Conservation (phyloP, 2,888 invertebrate species). For the Leucoma salicis region DNA sequence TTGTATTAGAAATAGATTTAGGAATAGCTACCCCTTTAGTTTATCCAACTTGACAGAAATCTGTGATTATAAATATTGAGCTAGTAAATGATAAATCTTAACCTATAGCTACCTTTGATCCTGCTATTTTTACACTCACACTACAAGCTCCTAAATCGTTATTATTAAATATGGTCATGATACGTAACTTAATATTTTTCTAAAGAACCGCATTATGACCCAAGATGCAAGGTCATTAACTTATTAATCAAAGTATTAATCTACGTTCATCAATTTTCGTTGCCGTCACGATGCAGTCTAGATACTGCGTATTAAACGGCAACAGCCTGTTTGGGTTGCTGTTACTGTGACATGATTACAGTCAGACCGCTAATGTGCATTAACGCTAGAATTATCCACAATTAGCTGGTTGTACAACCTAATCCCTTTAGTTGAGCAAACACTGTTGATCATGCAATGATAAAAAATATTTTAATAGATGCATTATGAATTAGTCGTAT, state of each 20-base stretch:
- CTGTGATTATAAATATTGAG: background rate
- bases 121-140: constrained; percentile 12
- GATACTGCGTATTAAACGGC: constrained; percentile 37
- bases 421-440: constrained; percentile 28
- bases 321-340: constrained; percentile 28
- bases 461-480: background rate
- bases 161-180: constrained; percentile 61
- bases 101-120: background rate
- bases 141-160: constrained; percentile 40
- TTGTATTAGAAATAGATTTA: constrained; percentile 76
- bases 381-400: constrained; percentile 36
- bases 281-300: constrained; percentile 40
- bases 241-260: constrained; percentile 50
- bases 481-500: too few species aligned
- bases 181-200: constrained; percentile 53
- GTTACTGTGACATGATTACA: constrained; percentile 22
- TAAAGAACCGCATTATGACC: constrained; percentile 38
- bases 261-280: constrained; percentile 52
- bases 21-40: constrained; percentile 55
- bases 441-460: constrained; percentile 31
- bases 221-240: constrained; percentile 41
- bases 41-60: background rate
- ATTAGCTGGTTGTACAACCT: constrained; percentile 42
- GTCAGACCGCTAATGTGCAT: constrained; percentile 31
- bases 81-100: background rate